These are phyloP conservation scores for Camponotus fellah DNA, from an alignment of 2,888 invertebrate genomes.

Conservation along the genomic window DNA sequence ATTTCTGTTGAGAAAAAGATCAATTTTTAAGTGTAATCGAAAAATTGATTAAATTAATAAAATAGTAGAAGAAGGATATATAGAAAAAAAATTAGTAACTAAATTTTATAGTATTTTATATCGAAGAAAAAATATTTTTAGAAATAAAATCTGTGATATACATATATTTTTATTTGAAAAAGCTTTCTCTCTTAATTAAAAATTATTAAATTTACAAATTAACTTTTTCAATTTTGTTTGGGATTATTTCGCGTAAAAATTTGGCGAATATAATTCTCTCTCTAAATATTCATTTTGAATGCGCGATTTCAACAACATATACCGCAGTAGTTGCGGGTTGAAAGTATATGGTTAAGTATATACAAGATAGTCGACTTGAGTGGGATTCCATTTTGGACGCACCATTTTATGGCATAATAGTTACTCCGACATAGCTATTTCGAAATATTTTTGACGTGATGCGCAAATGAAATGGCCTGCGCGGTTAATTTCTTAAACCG, in stretches of 20 bases:
- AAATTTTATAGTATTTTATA: neutral
- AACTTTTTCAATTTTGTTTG: neutral
- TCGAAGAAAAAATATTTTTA: neutral
- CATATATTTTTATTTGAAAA: neutral
- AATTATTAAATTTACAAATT: neutral
- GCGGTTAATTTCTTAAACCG: neutral
- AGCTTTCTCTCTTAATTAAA: neutral
- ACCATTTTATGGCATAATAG: neutral
- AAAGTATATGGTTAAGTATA: neutral
- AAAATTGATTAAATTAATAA: neutral
- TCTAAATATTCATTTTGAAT: neutral
- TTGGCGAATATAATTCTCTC: neutral
- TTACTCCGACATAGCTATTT: constrained; percentile 4
- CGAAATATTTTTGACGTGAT: neutral
- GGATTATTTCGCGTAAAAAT: neutral
- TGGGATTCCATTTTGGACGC: neutral
- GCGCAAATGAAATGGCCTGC: neutral
- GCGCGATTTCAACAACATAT: neutral
- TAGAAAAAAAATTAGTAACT: neutral
- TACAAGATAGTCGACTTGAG: neutral
- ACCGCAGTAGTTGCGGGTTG: neutral
- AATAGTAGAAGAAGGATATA: neutral
- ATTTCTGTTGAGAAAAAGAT: neutral
- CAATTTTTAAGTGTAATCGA: neutral
- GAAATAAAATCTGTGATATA: neutral